These are phyloP conservation scores for Sebastes dallii DNA, from an alignment of 2,797 vertebrate species.

Conservation along the genomic window DNA sequence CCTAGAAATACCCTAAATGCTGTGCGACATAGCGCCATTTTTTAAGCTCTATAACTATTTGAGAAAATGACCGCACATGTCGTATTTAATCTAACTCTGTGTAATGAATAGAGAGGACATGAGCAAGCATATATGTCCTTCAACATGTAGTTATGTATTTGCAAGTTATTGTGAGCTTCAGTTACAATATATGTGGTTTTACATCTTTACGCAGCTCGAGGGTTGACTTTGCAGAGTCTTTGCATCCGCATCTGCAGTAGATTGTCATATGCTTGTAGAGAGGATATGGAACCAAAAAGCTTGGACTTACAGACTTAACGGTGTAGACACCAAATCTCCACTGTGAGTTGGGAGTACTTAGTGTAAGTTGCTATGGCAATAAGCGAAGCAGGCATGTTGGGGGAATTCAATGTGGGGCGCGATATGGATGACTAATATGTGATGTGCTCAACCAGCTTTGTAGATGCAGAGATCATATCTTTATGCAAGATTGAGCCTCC, in stretches of 20 bases:
- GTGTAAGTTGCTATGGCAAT: conserved; percentile 64
- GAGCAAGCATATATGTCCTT: neutral
- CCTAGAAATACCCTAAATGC: conserved; percentile 35
- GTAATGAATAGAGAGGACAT: neutral
- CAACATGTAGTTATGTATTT: neutral
- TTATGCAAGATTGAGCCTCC: conserved; percentile 44
- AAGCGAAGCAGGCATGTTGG: conserved; percentile 24
- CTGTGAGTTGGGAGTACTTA: conserved; percentile 47
- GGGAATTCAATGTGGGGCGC: conserved; percentile 35
- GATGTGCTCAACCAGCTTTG: conserved; percentile 47
- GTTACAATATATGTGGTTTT: neutral
- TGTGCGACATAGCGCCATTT: neutral
- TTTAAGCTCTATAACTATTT: conserved; percentile 17
- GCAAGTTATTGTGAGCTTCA: neutral
- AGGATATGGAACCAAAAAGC: conserved; percentile 28
- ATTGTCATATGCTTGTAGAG: neutral
- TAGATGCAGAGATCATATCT: conserved; percentile 59
- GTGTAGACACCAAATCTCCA: conserved; percentile 39
- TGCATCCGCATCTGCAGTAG: neutral
- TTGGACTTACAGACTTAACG: conserved; percentile 25
- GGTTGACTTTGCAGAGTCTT: neutral
- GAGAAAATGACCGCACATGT: neutral
- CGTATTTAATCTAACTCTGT: neutral
- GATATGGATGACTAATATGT: conserved; percentile 56
- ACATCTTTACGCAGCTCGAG: conserved; percentile 43